phyloP scores from a whole-genome alignment of 2,797 vertebrate genomes.

The Hyperoplus immaculatus region DNA sequence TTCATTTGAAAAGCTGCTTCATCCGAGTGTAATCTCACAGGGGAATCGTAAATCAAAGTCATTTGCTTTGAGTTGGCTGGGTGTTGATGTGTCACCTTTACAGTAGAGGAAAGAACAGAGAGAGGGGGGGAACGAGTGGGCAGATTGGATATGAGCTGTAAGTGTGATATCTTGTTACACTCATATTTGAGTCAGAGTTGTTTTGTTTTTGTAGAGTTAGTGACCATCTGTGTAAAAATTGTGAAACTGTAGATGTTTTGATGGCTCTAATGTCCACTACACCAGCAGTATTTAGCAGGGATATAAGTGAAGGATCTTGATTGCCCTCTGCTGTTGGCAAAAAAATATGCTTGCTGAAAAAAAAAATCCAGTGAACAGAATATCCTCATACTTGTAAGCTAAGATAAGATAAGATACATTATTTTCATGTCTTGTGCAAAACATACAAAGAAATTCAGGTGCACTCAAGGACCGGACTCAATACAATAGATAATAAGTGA shows the following conservation, averaged over 20 bases:
- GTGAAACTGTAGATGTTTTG: conserved; percentile 34
- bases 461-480: no score
- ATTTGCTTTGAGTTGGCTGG: conserved; percentile 46
- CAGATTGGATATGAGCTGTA: conserved; percentile 64
- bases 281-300: background rate
- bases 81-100: conserved; percentile 54
- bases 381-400: background rate
- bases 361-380: background rate
- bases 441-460: no score
- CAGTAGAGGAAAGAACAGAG: conserved; percentile 45
- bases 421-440: no score
- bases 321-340: conserved; percentile 79
- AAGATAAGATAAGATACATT: no score
- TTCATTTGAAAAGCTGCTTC: conserved; percentile 26
- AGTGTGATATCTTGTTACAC: conserved; percentile 64
- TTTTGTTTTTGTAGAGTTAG: conserved; percentile 23
- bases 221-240: conserved; percentile 28
- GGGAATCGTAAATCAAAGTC: conserved; percentile 41
- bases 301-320: conserved; percentile 47
- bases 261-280: conserved; percentile 27
- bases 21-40: conserved; percentile 24
- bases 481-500: no score
- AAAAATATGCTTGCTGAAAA: background rate
- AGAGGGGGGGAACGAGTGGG: conserved; percentile 48
- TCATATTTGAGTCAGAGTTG: conserved; percentile 44